Percentiles rank a stretch among this genome's conserved stretches.
phyloP scores from a whole-genome alignment of 2,888 invertebrate genomes.

The Campoplex nolae region DNA sequence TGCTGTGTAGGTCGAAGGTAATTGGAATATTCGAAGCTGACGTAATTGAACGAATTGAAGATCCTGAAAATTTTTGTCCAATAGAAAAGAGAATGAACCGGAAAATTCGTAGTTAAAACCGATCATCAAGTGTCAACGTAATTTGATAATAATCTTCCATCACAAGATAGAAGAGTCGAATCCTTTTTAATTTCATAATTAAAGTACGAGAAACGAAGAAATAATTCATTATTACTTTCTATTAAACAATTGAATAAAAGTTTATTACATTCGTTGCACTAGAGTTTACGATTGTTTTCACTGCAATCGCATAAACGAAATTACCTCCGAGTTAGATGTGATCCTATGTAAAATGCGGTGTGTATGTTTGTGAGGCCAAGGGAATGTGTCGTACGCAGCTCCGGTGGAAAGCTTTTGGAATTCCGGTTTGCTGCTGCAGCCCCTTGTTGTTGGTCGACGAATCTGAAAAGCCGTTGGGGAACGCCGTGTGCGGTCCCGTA shows the following conservation, averaged over 20 bases:
- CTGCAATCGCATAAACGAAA: background rate
- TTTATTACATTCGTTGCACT: background rate
- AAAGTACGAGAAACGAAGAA: background rate
- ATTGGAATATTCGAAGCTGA: background rate
- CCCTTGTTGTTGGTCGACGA: slow-evolving; percentile 29
- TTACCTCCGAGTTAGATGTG: background rate
- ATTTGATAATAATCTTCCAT: background rate
- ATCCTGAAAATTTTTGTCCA: background rate
- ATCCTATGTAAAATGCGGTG: background rate
- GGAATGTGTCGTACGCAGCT: background rate
- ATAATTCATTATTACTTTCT: background rate
- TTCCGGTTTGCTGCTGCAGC: slow-evolving; percentile 21
- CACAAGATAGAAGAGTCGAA: background rate
- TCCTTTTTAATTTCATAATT: background rate
- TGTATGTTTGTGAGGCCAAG: background rate
- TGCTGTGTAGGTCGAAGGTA: background rate
- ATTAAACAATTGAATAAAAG: background rate
- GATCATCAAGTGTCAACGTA: background rate
- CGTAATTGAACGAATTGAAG: background rate
- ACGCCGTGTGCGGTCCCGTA: slow-evolving; percentile 58
- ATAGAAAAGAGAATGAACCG: background rate
- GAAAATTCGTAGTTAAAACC: background rate
- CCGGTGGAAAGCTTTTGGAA: slow-evolving; percentile 45
- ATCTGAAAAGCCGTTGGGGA: slow-evolving; percentile 49
- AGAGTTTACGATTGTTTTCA: background rate